These are phyloP conservation scores for Dasyprocta punctata DNA, from an alignment of 2,113 vertebrate species.

Conservation along the genomic window DNA sequence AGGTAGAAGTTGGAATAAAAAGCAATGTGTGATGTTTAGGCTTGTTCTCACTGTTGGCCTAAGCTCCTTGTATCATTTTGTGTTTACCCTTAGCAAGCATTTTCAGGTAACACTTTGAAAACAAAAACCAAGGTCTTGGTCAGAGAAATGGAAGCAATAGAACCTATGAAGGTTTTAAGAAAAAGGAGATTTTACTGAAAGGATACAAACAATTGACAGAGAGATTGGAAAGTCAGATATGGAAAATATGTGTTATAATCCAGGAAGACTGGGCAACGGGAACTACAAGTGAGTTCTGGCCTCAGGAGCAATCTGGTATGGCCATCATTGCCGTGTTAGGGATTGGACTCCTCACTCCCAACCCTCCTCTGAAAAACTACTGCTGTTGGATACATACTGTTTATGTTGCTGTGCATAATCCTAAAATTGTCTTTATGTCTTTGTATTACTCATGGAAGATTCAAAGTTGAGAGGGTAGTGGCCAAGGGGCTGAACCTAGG, in stretches of 20 bases:
- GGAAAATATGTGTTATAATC: not conserved
- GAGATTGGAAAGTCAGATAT: not conserved
- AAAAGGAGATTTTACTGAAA: not conserved
- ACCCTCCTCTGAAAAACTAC: not conserved
- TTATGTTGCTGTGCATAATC: slow-evolving; percentile 17
- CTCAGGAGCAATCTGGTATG: not conserved
- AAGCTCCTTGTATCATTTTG: not conserved
- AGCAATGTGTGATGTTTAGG: not conserved
- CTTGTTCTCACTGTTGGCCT: not conserved
- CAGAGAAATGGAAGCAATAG: not conserved
- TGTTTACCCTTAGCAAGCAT: not conserved
- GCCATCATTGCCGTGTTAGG: not conserved
- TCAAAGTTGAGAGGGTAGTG: slow-evolving; percentile 8
- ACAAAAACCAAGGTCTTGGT: not conserved
- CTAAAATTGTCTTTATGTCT: slow-evolving; percentile 13
- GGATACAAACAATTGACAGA: not conserved
- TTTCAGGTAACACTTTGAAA: slow-evolving; percentile 30
- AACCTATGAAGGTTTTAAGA: not conserved
- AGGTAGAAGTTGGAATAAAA: not conserved
- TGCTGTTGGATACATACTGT: not conserved
- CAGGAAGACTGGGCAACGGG: not conserved
- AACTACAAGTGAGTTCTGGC: not conserved
- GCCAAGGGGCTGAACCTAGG: not conserved
- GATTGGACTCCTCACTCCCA: not conserved
- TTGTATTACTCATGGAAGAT: not conserved